Evolutionary conservation across 2,113 vertebrate species (phyloP).

Genomic region (Pollachius pollachius): DNA sequence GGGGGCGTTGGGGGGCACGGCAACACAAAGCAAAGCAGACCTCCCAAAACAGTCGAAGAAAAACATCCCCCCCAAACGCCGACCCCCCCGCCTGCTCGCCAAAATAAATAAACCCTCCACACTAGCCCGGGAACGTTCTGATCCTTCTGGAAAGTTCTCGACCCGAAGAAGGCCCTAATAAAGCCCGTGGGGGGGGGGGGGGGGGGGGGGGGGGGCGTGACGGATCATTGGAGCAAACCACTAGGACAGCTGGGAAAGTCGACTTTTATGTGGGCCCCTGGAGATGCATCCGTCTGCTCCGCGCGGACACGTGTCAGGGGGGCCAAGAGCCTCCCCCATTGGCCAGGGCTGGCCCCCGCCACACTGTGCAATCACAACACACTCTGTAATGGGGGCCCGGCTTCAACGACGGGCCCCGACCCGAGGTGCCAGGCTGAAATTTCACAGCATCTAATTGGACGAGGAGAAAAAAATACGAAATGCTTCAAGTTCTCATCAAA

Average conservation of each 20-base stretch:
- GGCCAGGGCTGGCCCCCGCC: conserved; percentile 8
- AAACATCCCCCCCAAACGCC: too few species aligned
- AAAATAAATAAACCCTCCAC: conserved; percentile 17
- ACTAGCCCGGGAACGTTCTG: conserved; percentile 34
- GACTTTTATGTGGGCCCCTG: conserved; percentile 38
- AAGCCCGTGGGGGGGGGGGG: conserved; percentile 44
- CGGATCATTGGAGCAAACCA: conserved; percentile 42
- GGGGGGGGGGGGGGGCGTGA: conserved; percentile 25
- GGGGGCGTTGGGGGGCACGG: too few species aligned
- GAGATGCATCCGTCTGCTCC: conserved; percentile 34
- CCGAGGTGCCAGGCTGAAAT: conserved; percentile 50
- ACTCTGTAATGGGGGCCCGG: too few species aligned
- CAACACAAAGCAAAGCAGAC: too few species aligned
- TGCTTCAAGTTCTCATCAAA: conserved; percentile 62
- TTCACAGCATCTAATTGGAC: conserved; percentile 65
- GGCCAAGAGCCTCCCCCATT: conserved; percentile 35
- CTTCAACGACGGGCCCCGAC: neutral
- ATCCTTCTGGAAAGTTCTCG: conserved; percentile 24
- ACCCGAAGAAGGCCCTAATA: conserved; percentile 34
- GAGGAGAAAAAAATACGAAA: conserved; percentile 50
- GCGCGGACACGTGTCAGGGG: conserved; percentile 5
- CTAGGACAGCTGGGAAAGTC: conserved; percentile 7
- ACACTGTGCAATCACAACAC: conserved; percentile 37
- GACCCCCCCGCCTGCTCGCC: neutral
- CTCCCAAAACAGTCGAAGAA: too few species aligned